Percentiles rank a stretch among this genome's conserved stretches.
Conservation (phyloP, 2,113 vertebrate species). For the Hippocampus abdominalis region DNA sequence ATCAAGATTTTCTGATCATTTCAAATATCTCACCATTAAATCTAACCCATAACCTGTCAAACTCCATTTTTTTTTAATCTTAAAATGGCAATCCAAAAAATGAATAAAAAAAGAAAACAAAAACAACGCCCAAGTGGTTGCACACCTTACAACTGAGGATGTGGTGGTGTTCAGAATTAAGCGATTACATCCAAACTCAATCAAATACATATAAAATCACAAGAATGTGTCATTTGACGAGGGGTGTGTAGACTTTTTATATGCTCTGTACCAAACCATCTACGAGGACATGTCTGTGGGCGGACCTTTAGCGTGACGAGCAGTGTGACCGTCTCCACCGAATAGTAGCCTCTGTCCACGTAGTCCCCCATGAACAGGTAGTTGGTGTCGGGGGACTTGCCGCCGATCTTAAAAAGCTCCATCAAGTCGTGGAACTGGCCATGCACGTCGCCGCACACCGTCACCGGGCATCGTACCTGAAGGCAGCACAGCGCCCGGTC, state of each 20-base stretch:
- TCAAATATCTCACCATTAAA: background rate
- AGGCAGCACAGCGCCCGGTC: background rate
- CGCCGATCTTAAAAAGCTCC: constrained; percentile 73
- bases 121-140: background rate
- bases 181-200: background rate
- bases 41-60: background rate
- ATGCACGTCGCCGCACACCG: constrained; percentile 70
- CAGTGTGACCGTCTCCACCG: constrained; percentile 73
- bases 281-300: background rate
- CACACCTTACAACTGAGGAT: background rate
- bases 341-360: constrained; percentile 73
- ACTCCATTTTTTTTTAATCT: background rate
- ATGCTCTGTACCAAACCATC: background rate
- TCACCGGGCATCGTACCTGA: constrained; percentile 72
- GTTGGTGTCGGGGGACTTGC: constrained; percentile 73
- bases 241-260: background rate
- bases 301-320: constrained; percentile 71
- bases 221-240: background rate
- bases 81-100: background rate
- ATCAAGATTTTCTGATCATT: no score
- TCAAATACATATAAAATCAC: no score
- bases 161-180: background rate
- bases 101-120: no score
- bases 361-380: constrained; percentile 76
- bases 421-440: constrained; percentile 74